Conservation (phyloP, 2,888 invertebrate genomes). For the Leucophora obtusa region DNA sequence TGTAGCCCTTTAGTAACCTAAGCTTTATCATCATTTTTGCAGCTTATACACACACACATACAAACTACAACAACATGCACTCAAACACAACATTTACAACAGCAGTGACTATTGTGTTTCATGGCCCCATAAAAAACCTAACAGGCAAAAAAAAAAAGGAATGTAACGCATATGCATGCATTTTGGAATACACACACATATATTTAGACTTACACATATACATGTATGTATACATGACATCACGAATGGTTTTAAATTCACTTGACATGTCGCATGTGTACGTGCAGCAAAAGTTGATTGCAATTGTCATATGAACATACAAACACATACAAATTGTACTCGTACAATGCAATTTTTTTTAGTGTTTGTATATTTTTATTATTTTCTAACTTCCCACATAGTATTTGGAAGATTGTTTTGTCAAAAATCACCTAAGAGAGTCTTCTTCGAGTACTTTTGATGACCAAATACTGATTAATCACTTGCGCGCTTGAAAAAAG, state of each 20-base stretch:
- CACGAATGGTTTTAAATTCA: constrained; percentile 63
- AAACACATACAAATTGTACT: not conserved
- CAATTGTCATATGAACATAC: constrained; percentile 56
- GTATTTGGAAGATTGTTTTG: too few species aligned
- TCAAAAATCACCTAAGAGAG: too few species aligned
- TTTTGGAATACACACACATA: not conserved
- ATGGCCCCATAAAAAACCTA: constrained; percentile 47
- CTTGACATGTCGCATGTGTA: constrained; percentile 64
- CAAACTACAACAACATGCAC: not conserved
- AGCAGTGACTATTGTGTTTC: constrained; percentile 52
- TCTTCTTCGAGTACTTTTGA: too few species aligned
- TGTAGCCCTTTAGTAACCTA: constrained; percentile 20
- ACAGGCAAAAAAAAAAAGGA: constrained; percentile 1
- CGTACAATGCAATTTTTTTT: constrained; percentile 10
- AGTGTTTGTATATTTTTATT: constrained; percentile 11
- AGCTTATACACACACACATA: constrained; percentile 1
- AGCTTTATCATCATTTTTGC: constrained; percentile 41
- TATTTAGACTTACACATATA: not conserved
- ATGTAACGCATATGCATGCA: constrained; percentile 15
- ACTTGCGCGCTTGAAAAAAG: too few species aligned
- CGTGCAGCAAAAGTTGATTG: constrained; percentile 64
- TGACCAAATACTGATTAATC: too few species aligned
- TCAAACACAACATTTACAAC: constrained; percentile 29
- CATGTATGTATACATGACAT: constrained; percentile 38
- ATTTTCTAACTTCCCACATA: not conserved